A percentile compares a stretch with the other conserved stretches of the same genome.
phyloP scores from a whole-genome alignment of 2,888 invertebrate genomes.

The Coremacera marginata region DNA sequence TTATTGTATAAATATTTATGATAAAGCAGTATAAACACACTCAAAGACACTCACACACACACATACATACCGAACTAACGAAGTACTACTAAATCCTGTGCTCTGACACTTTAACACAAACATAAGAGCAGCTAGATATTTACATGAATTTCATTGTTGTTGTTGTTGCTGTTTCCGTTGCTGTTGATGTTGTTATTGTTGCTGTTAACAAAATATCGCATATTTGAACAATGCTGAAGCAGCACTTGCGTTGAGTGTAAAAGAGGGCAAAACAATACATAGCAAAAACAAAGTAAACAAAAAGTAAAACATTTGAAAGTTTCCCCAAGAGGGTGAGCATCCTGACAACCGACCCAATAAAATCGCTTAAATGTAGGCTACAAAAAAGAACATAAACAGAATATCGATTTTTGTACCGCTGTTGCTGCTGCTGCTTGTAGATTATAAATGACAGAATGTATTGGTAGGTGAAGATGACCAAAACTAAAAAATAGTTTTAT shows the following conservation, averaged over 20 bases:
- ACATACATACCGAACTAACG: background rate
- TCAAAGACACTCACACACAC: background rate
- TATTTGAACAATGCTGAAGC: too few relatives aligned
- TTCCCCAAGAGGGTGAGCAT: background rate
- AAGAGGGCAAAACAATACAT: background rate
- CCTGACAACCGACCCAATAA: background rate
- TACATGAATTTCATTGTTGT: too few relatives aligned
- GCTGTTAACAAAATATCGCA: too few relatives aligned
- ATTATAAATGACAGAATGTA: too few relatives aligned
- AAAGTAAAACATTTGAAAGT: background rate
- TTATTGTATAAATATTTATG: slow-evolving; percentile 18
- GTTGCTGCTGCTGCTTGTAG: background rate
- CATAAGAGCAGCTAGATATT: background rate
- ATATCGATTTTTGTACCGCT: background rate
- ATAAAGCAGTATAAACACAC: background rate
- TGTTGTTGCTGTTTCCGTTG: too few relatives aligned
- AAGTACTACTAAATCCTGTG: background rate
- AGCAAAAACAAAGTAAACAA: background rate
- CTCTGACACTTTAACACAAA: background rate
- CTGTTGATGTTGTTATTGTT: too few relatives aligned
- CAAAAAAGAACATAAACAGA: too few relatives aligned
- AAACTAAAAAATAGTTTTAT: too few relatives aligned
- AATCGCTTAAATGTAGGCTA: too few relatives aligned
- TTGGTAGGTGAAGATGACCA: background rate
- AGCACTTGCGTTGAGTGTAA: too few relatives aligned